Base-by-base conservation (phyloP, 2,888 invertebrate genomes). In the Sisyra terminalis region DNA sequence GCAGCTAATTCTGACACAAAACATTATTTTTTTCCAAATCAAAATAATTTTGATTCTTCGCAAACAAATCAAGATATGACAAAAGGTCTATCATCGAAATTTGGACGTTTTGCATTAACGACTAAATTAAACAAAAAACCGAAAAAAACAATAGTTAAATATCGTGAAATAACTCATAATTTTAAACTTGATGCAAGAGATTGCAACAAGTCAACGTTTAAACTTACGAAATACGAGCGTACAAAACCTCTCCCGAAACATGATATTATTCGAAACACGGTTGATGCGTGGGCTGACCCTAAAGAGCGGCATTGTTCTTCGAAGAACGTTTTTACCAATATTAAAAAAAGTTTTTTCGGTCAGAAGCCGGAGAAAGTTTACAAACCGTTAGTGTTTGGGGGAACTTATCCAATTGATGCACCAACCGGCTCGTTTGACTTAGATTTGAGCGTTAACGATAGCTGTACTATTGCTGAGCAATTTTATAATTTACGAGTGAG, bases 401-500 rank as follows among this genome's bases (percentile, higher is more conserved):
- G 87, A 42, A 89, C 88, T 3, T 89, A 73, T 67, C 87, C 88
- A 3, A 88, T 89, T 49, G 87, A 87, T 58, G 71, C 72, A 54
- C 86, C 86, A 18, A 58, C 60, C 29, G 53, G 47, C 45, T 34
- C 32, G 34, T 16, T 30, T 32, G 7, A 24, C 3, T 24, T 24
- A 5, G 24, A 24, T 24, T 7, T 7, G 7, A 24, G 7, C 7
- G 24, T 24, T 24, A 24, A 7, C 24, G 24, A 24, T 3, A 30
- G 35, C 10, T 47, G 46, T 31, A 31, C 34, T 2, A 56, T 57
- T 52, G 53, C 49, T 49, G 17, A 49, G 48, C 14, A 50, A 50
- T 18, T 15, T 11, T 41, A 29, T 16, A 34, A 17, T 39, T 18
- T 14, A 29, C 29, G 13, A 3, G 37, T 15, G 48, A 44, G 50